Evolutionary conservation across 2,797 vertebrate genomes (phyloP).

Genomic region (Aplochiton taeniatus): DNA sequence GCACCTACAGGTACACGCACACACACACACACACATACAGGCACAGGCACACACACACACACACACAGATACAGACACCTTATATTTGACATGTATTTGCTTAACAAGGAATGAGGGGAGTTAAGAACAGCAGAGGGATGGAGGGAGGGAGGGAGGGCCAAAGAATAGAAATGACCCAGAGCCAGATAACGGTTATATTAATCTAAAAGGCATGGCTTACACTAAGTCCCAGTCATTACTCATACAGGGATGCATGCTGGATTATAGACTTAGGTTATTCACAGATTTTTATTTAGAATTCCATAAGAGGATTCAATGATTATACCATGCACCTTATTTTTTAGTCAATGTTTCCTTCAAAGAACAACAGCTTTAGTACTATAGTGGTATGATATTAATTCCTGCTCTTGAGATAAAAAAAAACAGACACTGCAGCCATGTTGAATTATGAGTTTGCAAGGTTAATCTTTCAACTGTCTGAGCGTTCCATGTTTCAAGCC

Average conservation of each 20-base stretch:
- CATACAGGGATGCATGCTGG: constrained; percentile 28
- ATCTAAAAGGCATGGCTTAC: constrained; percentile 41
- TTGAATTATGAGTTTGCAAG: no score
- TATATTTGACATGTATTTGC: not conserved
- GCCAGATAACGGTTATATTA: constrained; percentile 22
- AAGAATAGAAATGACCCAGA: no score
- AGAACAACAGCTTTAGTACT: not conserved
- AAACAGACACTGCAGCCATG: no score
- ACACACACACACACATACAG: not conserved
- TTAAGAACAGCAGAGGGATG: constrained; percentile 1
- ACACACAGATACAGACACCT: not conserved
- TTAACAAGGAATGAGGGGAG: not conserved
- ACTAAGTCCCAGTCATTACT: constrained; percentile 28
- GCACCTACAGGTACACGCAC: not conserved
- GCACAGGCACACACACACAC: no score
- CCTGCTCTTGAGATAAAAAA: not conserved
- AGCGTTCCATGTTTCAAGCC: no score
- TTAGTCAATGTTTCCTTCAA: not conserved
- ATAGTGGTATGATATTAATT: not conserved
- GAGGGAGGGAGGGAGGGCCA: constrained; percentile 2
- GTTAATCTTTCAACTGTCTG: no score
- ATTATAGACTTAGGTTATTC: constrained; percentile 45
- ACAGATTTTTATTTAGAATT: constrained; percentile 37
- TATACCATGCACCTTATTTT: constrained; percentile 8
- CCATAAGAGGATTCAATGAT: constrained; percentile 38